Evolutionary conservation across 37 sponge, comb jelly and placozoan genomes (phyloP).

Genomic region (Beroe forskalii): DNA sequence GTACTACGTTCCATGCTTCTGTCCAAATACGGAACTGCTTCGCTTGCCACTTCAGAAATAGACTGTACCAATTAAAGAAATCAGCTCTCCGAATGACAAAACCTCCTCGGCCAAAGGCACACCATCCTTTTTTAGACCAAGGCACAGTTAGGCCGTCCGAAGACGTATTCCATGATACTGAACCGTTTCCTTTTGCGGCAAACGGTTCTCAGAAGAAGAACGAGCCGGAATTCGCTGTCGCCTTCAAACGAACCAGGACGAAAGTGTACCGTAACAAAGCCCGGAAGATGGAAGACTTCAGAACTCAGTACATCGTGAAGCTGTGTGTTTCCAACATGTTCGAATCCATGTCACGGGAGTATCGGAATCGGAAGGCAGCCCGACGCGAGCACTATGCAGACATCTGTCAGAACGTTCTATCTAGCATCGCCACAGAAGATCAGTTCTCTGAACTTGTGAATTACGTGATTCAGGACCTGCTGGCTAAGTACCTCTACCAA

Average conservation of each 20-base stretch:
- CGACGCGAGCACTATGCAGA: neutral
- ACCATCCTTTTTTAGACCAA: neutral
- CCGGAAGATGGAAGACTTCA: constrained; percentile 51
- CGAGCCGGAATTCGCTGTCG: neutral
- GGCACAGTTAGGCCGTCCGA: neutral
- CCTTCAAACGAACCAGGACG: constrained; percentile 15
- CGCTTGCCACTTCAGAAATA: neutral
- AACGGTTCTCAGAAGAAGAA: no score
- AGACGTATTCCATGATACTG: neutral
- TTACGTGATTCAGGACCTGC: constrained; percentile 32
- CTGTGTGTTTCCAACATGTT: constrained; percentile 61
- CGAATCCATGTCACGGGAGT: neutral
- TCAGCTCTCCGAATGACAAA: neutral
- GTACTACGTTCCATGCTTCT: constrained; percentile 6
- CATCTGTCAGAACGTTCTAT: neutral
- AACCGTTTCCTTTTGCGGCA: neutral
- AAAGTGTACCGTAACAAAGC: constrained; percentile 55
- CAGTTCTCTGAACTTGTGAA: constrained; percentile 44
- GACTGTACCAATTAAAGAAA: neutral
- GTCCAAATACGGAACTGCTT: constrained; percentile 29
- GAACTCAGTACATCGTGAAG: constrained; percentile 25
- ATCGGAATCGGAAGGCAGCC: neutral
- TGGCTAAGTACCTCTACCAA: constrained; percentile 20
- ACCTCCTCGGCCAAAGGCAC: neutral
- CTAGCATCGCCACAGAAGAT: constrained; percentile 9